Evolutionary conservation across 30 jellyfish, hydroid and myxozoan genomes (phyloP), one percentile per base, ranked within the genome.

Genomic region (Aurelia coerulea): DNA sequence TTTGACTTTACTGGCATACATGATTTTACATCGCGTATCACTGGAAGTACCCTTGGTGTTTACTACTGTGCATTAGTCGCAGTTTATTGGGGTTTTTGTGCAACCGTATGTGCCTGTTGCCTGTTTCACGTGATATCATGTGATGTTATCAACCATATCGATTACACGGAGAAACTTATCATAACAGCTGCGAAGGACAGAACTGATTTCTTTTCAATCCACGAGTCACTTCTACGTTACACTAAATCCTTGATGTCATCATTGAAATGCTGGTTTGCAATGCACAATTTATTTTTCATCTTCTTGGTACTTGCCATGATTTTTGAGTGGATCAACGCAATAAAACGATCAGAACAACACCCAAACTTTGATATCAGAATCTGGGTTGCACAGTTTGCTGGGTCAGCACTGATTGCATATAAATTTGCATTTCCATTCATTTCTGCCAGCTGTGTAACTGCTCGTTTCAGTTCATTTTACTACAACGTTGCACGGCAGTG

Each of bases 241-340:
- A 41, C 89, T 10, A 50, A 63, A 10, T 51, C 42, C 0, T 17
- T 78, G 89, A 64, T 63, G 79, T 8, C 29, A 2, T 14, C 89
- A 5, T 17, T 78, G 32, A 78, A 62, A 41, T 78, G 63, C 54
- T 78, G 89, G 89, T 78, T 78, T n/a, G 89, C 89, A 37, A 65
- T 65, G 49, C 89, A 78, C 37, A 78, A 63, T 19, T 4, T 78
- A 49, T 78, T 78, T 65, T 78, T 78, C 58, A 34, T 78, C 39
- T 78, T 78, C 69, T 65, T 78, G 9, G 64, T 78, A 0, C 73
- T 68, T 13, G 89, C 89, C 62, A 78, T 73, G 53, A 50, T 78
- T 9, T 78, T 78, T 63, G 89, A 78, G 46, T 78, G 89, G 89
- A 78, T 78, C 42, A 78, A 78, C 71, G 89, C 77, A 46, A 62